phyloP scores from a whole-genome alignment of 2,113 vertebrate genomes.

The Grantiella picta region DNA sequence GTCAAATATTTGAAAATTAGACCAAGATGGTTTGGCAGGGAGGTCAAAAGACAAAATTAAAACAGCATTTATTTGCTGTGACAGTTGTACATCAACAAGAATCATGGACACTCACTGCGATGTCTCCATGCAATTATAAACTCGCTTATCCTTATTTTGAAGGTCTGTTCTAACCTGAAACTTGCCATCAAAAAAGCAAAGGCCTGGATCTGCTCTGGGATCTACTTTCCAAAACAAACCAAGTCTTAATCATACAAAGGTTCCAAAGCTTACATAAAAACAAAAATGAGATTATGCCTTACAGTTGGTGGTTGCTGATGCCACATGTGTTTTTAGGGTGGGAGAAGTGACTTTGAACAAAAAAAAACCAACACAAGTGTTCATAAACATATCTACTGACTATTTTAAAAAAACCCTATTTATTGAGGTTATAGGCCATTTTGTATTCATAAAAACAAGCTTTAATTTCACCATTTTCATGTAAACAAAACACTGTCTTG shows the following conservation, averaged over 20 bases:
- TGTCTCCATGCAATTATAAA: background rate
- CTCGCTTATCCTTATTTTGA: background rate
- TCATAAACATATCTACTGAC: background rate
- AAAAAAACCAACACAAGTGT: background rate
- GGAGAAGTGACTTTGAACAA: background rate
- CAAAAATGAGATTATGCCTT: background rate
- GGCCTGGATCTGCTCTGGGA: background rate
- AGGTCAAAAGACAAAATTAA: background rate
- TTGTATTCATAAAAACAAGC: background rate
- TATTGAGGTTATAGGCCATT: background rate
- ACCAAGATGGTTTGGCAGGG: background rate
- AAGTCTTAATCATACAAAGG: background rate
- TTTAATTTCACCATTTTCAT: background rate
- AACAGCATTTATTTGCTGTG: background rate
- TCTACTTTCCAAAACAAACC: background rate
- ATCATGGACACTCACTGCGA: fast-evolving
- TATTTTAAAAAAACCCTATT: background rate
- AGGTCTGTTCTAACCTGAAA: background rate
- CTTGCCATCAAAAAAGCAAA: fast-evolving
- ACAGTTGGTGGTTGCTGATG: background rate
- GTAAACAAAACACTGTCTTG: background rate
- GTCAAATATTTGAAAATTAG: background rate
- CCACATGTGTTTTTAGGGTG: background rate
- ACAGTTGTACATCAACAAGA: background rate
- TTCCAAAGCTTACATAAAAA: background rate